phyloP scores from a whole-genome alignment of 2,888 invertebrate genomes.

The Acanthoscelides obtectus region DNA sequence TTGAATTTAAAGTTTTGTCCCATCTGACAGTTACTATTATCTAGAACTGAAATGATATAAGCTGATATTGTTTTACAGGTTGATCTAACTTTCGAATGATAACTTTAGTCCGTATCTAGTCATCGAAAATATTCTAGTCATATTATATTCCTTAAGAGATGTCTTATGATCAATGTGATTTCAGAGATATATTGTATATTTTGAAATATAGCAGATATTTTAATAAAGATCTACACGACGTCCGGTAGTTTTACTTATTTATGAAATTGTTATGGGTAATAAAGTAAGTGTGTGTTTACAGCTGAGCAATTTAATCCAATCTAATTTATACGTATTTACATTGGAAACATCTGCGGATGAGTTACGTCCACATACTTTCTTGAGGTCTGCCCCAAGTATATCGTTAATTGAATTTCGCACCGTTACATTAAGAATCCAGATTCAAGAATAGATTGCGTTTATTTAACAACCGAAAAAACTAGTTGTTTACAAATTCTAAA shows the following conservation, averaged over 20 bases:
- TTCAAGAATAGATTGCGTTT: too few species aligned
- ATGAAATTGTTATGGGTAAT: background rate
- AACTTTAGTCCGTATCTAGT: background rate
- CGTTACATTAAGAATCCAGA: background rate
- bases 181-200: background rate
- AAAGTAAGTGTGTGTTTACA: background rate
- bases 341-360: background rate
- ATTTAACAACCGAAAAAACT: too few species aligned
- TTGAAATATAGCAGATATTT: background rate
- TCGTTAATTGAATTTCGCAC: background rate
- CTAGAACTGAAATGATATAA: too few species aligned
- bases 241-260: background rate
- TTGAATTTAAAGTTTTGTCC: too few species aligned
- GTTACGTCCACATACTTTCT: background rate
- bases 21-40: too few species aligned
- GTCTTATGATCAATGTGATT: background rate
- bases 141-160: background rate
- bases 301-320: background rate
- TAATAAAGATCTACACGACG: background rate
- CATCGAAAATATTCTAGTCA: background rate
- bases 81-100: background rate
- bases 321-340: background rate
- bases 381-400: background rate
- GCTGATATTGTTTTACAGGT: too few species aligned
- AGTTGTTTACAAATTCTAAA: too few species aligned